A percentile compares a stretch with the other conserved stretches of the same genome.
phyloP scores from a whole-genome alignment of 2,888 invertebrate species.

The Drosophila stalkeri region DNA sequence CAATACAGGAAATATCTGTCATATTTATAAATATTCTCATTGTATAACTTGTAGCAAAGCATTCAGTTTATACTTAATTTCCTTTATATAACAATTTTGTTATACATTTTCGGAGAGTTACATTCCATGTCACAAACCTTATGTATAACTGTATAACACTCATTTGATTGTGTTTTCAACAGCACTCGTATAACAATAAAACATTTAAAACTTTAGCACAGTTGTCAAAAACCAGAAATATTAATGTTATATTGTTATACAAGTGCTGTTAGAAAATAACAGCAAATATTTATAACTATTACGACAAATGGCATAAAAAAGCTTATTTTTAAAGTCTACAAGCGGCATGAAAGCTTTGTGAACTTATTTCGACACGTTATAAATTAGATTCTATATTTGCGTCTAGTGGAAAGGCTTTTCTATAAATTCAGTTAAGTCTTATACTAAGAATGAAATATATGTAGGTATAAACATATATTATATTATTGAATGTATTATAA shows the following conservation, averaged over 20 bases:
- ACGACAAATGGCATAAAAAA: slow-evolving; percentile 20
- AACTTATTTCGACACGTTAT: background rate
- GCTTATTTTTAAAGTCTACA: background rate
- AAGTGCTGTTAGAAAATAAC: too few relatives aligned
- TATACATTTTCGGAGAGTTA: background rate
- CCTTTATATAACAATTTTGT: background rate
- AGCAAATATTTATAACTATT: too few relatives aligned
- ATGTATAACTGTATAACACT: background rate
- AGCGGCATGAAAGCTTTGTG: background rate
- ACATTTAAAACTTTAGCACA: too few relatives aligned
- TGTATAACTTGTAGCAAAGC: background rate
- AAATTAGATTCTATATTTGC: background rate
- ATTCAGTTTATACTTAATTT: background rate
- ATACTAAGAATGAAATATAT: background rate
- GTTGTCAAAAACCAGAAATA: too few relatives aligned
- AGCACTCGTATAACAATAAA: background rate
- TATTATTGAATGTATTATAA: too few relatives aligned
- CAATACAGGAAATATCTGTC: background rate
- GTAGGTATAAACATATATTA: too few relatives aligned
- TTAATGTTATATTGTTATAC: too few relatives aligned
- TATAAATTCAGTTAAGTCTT: background rate
- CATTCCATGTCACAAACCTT: background rate
- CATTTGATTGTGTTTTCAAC: background rate
- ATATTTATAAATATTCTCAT: background rate
- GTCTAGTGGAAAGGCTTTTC: background rate